Conservation (phyloP, 2,797 vertebrate genomes). For the Enteromius mattozi region DNA sequence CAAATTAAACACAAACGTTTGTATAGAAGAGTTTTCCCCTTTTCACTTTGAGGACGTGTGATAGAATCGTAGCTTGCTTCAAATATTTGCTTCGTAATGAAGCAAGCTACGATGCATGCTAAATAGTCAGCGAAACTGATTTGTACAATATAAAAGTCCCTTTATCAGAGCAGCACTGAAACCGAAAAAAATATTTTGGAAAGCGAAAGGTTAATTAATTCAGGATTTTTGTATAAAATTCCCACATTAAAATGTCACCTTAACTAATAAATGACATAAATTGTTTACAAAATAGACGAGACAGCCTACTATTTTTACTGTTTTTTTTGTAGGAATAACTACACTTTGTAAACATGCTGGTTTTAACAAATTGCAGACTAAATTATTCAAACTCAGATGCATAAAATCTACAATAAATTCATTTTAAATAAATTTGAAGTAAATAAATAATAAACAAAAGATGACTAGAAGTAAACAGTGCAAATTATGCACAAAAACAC, state of each 20-base stretch:
- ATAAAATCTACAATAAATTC: neutral
- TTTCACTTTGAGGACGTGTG: neutral
- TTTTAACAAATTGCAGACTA: neutral
- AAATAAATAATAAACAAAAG: neutral
- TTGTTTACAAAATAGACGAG: neutral
- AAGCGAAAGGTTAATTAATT: neutral
- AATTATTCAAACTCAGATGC: neutral
- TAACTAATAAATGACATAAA: neutral
- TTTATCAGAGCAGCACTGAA: neutral
- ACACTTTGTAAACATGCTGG: neutral
- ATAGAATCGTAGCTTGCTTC: neutral
- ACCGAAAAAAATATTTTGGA: neutral
- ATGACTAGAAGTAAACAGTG: neutral
- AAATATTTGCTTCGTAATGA: neutral
- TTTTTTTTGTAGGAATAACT: no score
- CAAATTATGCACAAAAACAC: neutral
- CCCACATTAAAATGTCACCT: neutral
- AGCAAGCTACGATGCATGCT: conserved; percentile 33
- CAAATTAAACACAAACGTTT: neutral
- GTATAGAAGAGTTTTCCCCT: neutral
- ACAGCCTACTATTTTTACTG: neutral
- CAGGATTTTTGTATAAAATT: neutral
- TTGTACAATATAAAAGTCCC: conserved; percentile 56
- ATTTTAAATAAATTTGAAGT: neutral
- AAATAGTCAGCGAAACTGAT: neutral